A percentile compares a stretch with the other conserved stretches of the same genome.
Evolutionary conservation across 2,113 vertebrate species (phyloP).

Genomic region (human (Homo sapiens)): DNA sequence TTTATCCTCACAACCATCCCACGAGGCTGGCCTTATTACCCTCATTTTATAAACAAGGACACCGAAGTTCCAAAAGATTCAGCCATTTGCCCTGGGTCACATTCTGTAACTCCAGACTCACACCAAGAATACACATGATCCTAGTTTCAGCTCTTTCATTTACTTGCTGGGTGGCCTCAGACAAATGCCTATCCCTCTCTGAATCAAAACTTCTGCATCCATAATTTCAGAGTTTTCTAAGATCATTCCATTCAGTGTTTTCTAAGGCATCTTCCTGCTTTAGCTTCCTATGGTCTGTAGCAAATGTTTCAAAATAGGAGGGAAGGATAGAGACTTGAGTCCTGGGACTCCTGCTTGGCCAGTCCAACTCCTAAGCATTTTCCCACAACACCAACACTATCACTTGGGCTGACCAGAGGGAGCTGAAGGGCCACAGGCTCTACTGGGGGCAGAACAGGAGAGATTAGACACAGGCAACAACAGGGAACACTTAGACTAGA

Average conservation of each 20-base stretch:
- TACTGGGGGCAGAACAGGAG: not conserved
- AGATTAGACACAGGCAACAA: not conserved
- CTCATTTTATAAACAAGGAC: not conserved
- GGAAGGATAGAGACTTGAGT: not conserved
- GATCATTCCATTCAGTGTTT: not conserved
- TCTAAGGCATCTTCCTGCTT: not conserved
- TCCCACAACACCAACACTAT: not conserved
- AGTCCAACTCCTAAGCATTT: not conserved
- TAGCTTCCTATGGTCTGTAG: not conserved
- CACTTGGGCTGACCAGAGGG: not conserved
- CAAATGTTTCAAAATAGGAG: not conserved
- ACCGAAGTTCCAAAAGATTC: not conserved
- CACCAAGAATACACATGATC: not conserved
- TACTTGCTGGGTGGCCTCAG: not conserved
- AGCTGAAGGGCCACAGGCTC: not conserved
- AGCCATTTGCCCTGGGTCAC: not conserved
- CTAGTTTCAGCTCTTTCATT: not conserved
- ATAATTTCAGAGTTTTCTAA: not conserved
- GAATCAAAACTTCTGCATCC: not conserved
- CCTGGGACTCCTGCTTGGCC: not conserved
- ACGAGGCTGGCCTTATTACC: rapidly evolving
- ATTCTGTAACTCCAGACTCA: not conserved
- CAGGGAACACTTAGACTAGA: not conserved
- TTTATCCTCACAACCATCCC: not conserved
- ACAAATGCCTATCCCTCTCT: not conserved